phyloP scores from a whole-genome alignment of 2,797 vertebrate genomes.

The Sebastes melanostomus region DNA sequence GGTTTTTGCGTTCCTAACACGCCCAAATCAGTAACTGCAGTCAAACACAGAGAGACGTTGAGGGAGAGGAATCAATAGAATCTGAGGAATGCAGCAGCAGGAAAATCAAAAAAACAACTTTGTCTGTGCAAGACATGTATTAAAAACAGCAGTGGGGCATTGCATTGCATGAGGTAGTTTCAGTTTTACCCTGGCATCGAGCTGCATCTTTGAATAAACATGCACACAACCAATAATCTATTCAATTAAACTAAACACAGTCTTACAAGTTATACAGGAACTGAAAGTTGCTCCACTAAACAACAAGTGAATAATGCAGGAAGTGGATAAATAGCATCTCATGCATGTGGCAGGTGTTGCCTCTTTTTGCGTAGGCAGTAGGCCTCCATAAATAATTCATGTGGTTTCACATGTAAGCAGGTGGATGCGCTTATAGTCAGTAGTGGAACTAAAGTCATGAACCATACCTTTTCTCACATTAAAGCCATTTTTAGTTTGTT shows the following conservation, averaged over 20 bases:
- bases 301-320: conserved; percentile 38
- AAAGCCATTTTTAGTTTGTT: background rate
- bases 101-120: background rate
- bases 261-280: background rate
- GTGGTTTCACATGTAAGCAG: conserved; percentile 48
- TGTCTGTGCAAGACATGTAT: conserved; percentile 1
- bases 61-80: conserved; percentile 36
- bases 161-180: conserved; percentile 6
- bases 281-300: background rate
- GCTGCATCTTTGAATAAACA: conserved; percentile 11
- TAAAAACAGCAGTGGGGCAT: background rate
- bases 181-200: background rate
- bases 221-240: conserved; percentile 6
- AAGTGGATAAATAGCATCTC: conserved; percentile 9
- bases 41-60: background rate
- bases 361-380: conserved; percentile 25
- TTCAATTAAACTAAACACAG: background rate
- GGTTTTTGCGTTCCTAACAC: conserved; percentile 3
- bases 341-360: conserved; percentile 46
- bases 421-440: conserved; percentile 11
- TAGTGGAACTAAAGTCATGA: background rate
- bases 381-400: conserved; percentile 50
- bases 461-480: background rate
- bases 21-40: conserved; percentile 8
- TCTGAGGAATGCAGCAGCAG: conserved; percentile 52